phyloP scores from a whole-genome alignment of 1,140 invertebrate genomes.

The Brachionus rubens region DNA sequence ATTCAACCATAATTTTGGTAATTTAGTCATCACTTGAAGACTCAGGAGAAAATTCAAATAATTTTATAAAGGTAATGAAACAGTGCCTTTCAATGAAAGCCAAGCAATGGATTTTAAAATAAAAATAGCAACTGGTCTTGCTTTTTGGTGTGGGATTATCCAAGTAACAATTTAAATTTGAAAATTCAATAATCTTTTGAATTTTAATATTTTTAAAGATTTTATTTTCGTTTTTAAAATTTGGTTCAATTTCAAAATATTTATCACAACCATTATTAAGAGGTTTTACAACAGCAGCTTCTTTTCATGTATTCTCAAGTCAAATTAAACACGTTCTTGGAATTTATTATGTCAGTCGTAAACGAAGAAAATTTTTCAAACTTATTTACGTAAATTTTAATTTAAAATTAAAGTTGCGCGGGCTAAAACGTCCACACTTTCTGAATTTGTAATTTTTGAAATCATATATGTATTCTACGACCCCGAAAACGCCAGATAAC shows the following conservation, averaged over 20 bases:
- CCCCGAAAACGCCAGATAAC: too few relatives aligned
- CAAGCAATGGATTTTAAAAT: slow-evolving; percentile 7
- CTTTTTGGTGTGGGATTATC: slow-evolving; percentile 40
- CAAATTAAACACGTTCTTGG: slow-evolving; percentile 62
- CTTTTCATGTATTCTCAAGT: slow-evolving; percentile 62
- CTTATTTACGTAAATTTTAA: not conserved
- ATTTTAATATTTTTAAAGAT: not conserved
- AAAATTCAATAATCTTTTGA: not conserved
- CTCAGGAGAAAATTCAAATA: not conserved
- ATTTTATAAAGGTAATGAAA: not conserved
- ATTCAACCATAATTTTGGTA: not conserved
- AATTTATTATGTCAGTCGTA: not conserved
- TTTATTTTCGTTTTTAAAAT: slow-evolving; percentile 21
- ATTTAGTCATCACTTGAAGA: too few relatives aligned
- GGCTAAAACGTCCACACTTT: too few relatives aligned
- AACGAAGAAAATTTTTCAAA: slow-evolving; percentile 19
- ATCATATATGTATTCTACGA: too few relatives aligned
- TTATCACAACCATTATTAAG: slow-evolving; percentile 62
- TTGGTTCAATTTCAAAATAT: slow-evolving; percentile 62
- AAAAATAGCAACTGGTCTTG: slow-evolving; percentile 20
- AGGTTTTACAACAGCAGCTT: slow-evolving; percentile 62
- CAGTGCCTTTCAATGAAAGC: not conserved
- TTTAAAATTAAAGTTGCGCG: slow-evolving; percentile 13
- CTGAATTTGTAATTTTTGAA: not conserved
- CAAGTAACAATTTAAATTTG: slow-evolving; percentile 59